Evolutionary conservation across 2,888 invertebrate species (phyloP), one percentile per base, ranked within the genome.

Genomic region (Sericinus montela): DNA sequence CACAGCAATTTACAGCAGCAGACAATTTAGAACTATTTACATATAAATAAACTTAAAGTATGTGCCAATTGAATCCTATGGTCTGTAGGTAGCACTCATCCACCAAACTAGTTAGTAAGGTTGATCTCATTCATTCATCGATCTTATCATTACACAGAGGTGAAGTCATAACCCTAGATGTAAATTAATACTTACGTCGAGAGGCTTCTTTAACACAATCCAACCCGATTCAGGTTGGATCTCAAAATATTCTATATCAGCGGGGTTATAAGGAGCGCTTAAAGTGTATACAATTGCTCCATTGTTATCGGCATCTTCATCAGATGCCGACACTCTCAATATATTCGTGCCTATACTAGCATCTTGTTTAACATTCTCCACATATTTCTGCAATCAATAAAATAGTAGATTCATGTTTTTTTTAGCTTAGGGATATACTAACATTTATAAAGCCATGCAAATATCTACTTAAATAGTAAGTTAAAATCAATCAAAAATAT

Each of bases 201-300:
- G 91, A 48, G 97, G 96, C 83, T 97, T 97, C 90, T 95, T 96
- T 68, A 98, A 90, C 53, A 97, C 96, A 75, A 98, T 98, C 97
- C 98, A 98, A 74, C 98, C 98, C 68, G 97, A 97, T 78, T 98
- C 97, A 63, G 96, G 94, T 87, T 98, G 98, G 65, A 99, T 97
- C 80, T 96, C 95, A 81, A 99, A 99, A 87, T 98, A 97, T 75
- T 97, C 97, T 71, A 98, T 91, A 82, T 97, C 96, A 45, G 94
- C 93, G 9, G 95, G 94, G 79, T 97, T 96, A 67, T 94, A 94
- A 1, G 96, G 95, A 34, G 97, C 96, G 66, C 95, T 97, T 65
- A 98, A 86, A 36, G 96, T 95, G 77, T 98, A 98, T 11, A 96
- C 93, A 69, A 98, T 97, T 48, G 97, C 97, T 16, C 98, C 98